phyloP scores from a whole-genome alignment of 2,113 vertebrate genomes.

The Phaethornis superciliosus region DNA sequence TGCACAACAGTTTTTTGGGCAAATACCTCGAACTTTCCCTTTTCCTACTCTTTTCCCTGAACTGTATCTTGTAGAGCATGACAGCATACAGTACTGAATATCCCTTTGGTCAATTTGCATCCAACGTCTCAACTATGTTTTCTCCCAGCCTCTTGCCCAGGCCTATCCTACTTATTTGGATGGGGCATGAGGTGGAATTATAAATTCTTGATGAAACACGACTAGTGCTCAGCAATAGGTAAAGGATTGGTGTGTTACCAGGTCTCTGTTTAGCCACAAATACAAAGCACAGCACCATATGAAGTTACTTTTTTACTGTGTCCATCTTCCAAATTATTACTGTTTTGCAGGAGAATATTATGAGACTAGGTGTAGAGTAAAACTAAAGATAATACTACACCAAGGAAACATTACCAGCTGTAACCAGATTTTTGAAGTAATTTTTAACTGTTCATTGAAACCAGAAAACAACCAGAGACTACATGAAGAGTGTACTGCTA shows the following conservation, averaged over 20 bases:
- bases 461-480: not conserved
- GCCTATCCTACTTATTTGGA: not conserved
- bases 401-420: not conserved
- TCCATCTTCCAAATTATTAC: not conserved
- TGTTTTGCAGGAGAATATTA: not conserved
- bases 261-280: not conserved
- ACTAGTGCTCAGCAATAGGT: not conserved
- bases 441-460: not conserved
- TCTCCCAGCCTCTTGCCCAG: not conserved
- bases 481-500: not conserved
- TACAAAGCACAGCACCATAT: rapidly evolving
- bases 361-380: not conserved
- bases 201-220: not conserved
- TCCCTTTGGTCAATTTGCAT: not conserved
- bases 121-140: not conserved
- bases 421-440: not conserved
- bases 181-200: not conserved
- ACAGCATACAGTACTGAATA: not conserved
- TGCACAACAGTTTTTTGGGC: not conserved
- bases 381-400: not conserved
- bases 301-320: not conserved
- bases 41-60: not conserved
- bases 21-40: not conserved
- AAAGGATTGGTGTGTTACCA: not conserved
- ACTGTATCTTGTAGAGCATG: not conserved